Base-by-base conservation (phyloP, 2,888 invertebrate genomes). In the Argyresthia goedartella region DNA sequence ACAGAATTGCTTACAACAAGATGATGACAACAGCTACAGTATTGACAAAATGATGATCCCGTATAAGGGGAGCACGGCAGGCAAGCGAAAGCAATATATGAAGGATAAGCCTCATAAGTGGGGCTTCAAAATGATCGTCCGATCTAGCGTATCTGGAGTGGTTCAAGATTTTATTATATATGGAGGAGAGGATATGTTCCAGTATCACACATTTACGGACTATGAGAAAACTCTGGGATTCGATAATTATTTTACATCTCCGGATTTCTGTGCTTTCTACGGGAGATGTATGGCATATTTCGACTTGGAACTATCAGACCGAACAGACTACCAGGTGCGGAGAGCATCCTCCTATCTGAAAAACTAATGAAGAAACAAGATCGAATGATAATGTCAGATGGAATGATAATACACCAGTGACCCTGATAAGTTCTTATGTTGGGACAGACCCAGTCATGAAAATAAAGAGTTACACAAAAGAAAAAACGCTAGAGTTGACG, bases 101-200 rank as follows among this genome's bases (percentile, higher is more conserved):
- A 63, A 63, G 48, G 63, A 66, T 4, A 74, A 71, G 51, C 70
- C 71, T 0, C 61, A 56, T 8, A 69, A 71, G 52, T 72, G 67
- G 67, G 71, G 72, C 1, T 66, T 67, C 41, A 71, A 73, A 59
- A 63, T 65, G 36, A 67, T 63, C 57, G 64, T 66, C 1, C 43
- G 69, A 16, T 64, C 67, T 39, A 67, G 69, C 6, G 58, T 67
- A n/a, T 59, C 62, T 33, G 72, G 69, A 4, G 61, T 73, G 25
- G 64, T 47, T 33, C 33, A 11, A 6, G 47, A 47, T 10, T 47
- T 47, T 33, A 33, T 25, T 25, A 33, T 47, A 4, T 47, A 33
- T 47, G 33, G 8, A 15, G 66, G 65, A 1, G 58, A 62, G 49
- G 57, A 56, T 8, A 66, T 62, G 16, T 65, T 66, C 49, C 7